Conservation (phyloP, 2,113 vertebrate species). For the Trichechus manatus region DNA sequence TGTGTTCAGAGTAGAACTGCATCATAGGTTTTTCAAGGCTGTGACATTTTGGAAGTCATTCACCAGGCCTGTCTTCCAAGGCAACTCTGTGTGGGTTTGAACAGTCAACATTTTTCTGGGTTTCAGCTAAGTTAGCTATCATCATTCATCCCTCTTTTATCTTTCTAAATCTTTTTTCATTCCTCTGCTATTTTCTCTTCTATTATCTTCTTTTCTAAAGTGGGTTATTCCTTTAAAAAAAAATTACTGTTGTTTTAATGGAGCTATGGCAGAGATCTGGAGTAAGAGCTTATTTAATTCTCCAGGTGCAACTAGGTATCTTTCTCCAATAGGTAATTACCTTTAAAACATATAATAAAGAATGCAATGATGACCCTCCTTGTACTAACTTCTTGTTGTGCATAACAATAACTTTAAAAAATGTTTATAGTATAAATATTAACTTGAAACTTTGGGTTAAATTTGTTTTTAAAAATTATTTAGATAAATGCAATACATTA, state of each 20-base stretch:
- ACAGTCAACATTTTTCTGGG: too few species aligned
- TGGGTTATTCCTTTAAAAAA: not conserved
- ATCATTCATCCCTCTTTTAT: not conserved
- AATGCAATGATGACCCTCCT: not conserved
- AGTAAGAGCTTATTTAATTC: conserved; percentile 6
- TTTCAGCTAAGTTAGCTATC: not conserved
- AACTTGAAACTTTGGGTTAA: not conserved
- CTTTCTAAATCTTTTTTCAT: not conserved
- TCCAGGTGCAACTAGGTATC: not conserved
- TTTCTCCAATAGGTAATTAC: not conserved
- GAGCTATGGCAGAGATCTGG: not conserved
- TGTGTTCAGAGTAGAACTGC: too few species aligned
- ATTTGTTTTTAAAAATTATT: not conserved
- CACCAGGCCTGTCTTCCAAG: too few species aligned
- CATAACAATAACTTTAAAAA: not conserved
- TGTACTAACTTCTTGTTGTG: not conserved
- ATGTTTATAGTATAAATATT: not conserved
- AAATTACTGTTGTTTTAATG: not conserved
- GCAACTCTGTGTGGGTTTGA: too few species aligned
- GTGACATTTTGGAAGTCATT: too few species aligned
- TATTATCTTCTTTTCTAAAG: not conserved
- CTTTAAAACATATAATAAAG: not conserved
- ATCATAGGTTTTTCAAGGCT: too few species aligned
- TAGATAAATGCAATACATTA: not conserved
- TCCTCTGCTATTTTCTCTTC: not conserved